These are phyloP conservation scores for Tympanuchus pallidicinctus DNA, from an alignment of 2,113 vertebrate species.

Conservation along the genomic window DNA sequence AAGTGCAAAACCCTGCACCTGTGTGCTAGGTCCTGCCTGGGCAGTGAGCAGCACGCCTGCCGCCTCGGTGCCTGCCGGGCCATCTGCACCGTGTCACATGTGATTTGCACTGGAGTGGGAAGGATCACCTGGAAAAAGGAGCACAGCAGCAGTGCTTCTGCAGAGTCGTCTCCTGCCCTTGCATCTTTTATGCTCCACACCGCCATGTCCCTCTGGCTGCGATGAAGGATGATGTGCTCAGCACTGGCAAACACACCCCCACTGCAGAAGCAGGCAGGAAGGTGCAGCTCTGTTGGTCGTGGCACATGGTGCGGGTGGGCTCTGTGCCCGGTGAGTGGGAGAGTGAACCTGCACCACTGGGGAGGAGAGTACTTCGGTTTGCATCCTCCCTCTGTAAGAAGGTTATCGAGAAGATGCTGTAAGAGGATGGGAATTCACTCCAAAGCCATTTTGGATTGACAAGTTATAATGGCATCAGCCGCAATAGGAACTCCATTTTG, in stretches of 20 bases:
- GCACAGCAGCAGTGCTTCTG: fast-evolving
- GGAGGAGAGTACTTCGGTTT: not conserved
- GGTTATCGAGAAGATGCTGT: not conserved
- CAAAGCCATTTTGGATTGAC: not conserved
- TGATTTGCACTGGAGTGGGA: not conserved
- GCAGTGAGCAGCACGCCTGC: not conserved
- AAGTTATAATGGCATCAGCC: slow-evolving; percentile 18
- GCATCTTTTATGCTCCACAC: fast-evolving
- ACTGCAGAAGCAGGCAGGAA: not conserved
- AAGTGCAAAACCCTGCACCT: not conserved
- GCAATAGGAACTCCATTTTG: slow-evolving; percentile 58
- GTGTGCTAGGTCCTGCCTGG: not conserved
- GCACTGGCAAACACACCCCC: not conserved
- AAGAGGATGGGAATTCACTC: not conserved
- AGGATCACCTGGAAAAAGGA: not conserved
- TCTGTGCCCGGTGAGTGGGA: not conserved
- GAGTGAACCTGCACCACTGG: fast-evolving
- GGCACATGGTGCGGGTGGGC: fast-evolving
- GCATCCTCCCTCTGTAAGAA: slow-evolving; percentile 13
- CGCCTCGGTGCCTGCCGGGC: not conserved
- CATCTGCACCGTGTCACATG: not conserved
- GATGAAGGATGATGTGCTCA: fast-evolving
- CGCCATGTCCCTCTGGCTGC: fast-evolving
- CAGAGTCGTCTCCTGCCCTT: fast-evolving
- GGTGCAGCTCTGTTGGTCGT: not conserved